These are phyloP conservation scores for Parnassius glacialis DNA, from an alignment of 2,888 invertebrate genomes.

Conservation along the genomic window DNA sequence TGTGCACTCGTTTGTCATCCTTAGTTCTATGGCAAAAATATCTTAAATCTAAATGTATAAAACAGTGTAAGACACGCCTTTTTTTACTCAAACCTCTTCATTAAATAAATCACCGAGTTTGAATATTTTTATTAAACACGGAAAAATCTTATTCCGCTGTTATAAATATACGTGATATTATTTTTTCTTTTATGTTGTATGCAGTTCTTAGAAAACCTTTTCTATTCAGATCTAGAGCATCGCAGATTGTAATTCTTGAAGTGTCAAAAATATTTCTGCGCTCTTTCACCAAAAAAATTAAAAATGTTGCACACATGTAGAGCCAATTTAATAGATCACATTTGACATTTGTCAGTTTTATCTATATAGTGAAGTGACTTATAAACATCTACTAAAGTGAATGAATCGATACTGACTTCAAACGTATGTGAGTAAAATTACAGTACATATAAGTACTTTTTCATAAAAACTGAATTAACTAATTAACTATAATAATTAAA, in stretches of 20 bases:
- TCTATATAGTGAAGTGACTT: too few relatives aligned
- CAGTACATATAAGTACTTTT: too few relatives aligned
- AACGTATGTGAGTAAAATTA: too few relatives aligned
- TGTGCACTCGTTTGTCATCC: too few relatives aligned
- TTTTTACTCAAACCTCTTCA: neutral
- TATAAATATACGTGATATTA: constrained; percentile 3
- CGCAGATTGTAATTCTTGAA: constrained; percentile 3
- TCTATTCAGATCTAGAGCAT: constrained; percentile 3
- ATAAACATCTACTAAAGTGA: too few relatives aligned
- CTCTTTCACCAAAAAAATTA: neutral
- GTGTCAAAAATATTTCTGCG: constrained; percentile 1
- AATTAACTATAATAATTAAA: too few relatives aligned
- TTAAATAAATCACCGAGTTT: neutral
- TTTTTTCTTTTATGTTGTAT: neutral
- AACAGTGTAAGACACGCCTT: neutral
- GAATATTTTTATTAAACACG: neutral
- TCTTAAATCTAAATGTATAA: neutral
- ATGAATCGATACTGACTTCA: too few relatives aligned
- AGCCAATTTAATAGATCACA: too few relatives aligned
- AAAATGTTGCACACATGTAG: neutral
- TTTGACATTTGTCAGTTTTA: too few relatives aligned
- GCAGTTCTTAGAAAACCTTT: constrained; percentile 7
- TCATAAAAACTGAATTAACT: too few relatives aligned
- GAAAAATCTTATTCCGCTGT: neutral
- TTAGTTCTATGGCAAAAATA: neutral